Conservation (phyloP, 2,113 vertebrate species). For the Heteronetta atricapilla region DNA sequence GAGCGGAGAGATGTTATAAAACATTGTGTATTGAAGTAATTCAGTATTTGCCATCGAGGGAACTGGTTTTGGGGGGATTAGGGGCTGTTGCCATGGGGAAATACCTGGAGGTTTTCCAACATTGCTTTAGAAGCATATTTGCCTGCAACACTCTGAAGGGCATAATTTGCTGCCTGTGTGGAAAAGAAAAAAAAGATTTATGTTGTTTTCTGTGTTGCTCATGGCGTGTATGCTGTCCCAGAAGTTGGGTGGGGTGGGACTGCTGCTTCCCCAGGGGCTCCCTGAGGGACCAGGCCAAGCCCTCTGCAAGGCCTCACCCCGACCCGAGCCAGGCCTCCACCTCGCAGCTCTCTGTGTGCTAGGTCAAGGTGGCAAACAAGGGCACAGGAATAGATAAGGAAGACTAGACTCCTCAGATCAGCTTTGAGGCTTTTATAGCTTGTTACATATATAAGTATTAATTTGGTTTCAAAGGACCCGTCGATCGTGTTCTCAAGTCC, state of each 20-base stretch:
- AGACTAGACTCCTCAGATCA: not conserved
- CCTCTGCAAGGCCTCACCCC: rapidly evolving
- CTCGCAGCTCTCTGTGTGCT: not conserved
- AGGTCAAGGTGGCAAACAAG: not conserved
- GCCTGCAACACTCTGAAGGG: not conserved
- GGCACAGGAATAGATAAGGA: not conserved
- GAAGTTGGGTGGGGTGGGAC: not conserved
- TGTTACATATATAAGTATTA: not conserved
- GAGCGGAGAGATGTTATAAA: not conserved
- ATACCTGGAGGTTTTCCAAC: not conserved
- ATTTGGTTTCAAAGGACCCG: not conserved
- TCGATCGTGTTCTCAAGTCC: not conserved
- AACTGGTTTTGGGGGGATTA: not conserved
- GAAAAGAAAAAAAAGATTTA: not conserved
- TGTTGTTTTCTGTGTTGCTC: not conserved
- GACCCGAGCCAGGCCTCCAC: not conserved
- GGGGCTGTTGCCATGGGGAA: not conserved
- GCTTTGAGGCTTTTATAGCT: not conserved
- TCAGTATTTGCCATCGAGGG: not conserved
- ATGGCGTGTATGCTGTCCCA: not conserved
- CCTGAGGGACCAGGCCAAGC: not conserved
- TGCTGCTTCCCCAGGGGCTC: not conserved
- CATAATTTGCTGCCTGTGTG: not conserved
- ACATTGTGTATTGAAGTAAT: not conserved
- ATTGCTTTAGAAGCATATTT: not conserved